These are phyloP conservation scores for Bovichtus diacanthus DNA, from an alignment of 2,797 vertebrate genomes.

Conservation along the genomic window DNA sequence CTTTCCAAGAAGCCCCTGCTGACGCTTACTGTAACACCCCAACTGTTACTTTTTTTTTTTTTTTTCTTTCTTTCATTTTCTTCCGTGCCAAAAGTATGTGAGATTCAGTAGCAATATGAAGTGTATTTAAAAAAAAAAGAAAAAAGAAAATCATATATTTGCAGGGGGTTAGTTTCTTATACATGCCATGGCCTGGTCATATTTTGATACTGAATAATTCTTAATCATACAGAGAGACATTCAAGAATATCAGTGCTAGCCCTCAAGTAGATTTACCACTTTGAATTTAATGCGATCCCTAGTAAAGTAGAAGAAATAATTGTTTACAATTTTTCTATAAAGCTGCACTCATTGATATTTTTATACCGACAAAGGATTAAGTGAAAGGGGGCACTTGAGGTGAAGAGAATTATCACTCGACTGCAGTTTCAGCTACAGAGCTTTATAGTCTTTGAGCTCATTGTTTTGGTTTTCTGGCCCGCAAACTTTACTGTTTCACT, in stretches of 20 bases:
- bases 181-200: not conserved
- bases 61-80: no score
- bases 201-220: not conserved
- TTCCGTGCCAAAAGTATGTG: not conserved
- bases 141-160: no score
- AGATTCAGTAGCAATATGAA: not conserved
- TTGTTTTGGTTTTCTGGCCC: slow-evolving; percentile 20
- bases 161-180: not conserved
- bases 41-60: slow-evolving; percentile 10
- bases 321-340: not conserved
- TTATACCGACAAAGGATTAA: not conserved
- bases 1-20: slow-evolving; percentile 28
- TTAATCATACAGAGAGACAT: not conserved
- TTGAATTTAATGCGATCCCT: not conserved
- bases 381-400: no score
- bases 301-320: not conserved
- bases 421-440: not conserved
- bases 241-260: not conserved
- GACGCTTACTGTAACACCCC: slow-evolving; percentile 38
- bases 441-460: slow-evolving; percentile 12
- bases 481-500: no score
- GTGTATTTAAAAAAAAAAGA: not conserved
- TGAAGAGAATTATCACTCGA: not conserved
- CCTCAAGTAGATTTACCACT: not conserved
- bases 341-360: not conserved